Conservation (phyloP, 2,888 invertebrate genomes). For the Caenorhabditis virilis region DNA sequence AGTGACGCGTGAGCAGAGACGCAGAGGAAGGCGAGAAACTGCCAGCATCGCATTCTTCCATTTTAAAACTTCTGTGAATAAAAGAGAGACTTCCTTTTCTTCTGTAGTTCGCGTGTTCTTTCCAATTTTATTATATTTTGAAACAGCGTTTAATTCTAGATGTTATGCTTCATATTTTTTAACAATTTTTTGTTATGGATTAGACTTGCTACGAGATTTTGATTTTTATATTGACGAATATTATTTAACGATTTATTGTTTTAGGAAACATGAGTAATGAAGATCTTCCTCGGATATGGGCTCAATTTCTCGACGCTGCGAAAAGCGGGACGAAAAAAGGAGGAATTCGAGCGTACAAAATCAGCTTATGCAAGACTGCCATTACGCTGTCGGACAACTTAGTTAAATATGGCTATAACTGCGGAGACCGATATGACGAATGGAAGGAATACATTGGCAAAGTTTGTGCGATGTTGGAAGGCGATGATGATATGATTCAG, state of each 20-base stretch:
- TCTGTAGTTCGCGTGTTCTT: slow-evolving; percentile 14
- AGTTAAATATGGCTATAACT: slow-evolving; percentile 1
- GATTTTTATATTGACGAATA: slow-evolving; percentile 19
- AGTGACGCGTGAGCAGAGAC: no score
- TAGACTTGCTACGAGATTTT: slow-evolving; percentile 15
- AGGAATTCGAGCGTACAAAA: slow-evolving; percentile 9
- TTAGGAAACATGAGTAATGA: slow-evolving; percentile 11
- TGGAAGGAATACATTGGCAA: slow-evolving; percentile 15
- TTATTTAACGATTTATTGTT: slow-evolving; percentile 17
- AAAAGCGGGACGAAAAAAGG: slow-evolving; percentile 4
- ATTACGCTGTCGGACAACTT: slow-evolving; percentile 15
- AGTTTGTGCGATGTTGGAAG: slow-evolving; percentile 20
- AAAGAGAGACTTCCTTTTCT: slow-evolving; percentile 14
- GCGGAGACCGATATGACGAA: slow-evolving; percentile 9
- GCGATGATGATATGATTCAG: slow-evolving; percentile 20
- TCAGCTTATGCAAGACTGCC: slow-evolving; percentile 6
- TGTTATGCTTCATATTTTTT: slow-evolving; percentile 14
- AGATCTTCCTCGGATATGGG: slow-evolving; percentile 7
- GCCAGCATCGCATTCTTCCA: slow-evolving; percentile 1
- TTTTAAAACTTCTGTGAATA: slow-evolving; percentile 16
- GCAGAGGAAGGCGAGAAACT: no score
- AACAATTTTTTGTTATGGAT: slow-evolving; percentile 16
- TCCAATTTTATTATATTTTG: slow-evolving; percentile 15
- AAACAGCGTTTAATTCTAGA: slow-evolving; percentile 13
- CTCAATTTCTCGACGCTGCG: slow-evolving; percentile 12